Evolutionary conservation across 2,797 vertebrate genomes (phyloP), one percentile per base, ranked within the genome.

Genomic region (Liparis tanakae): DNA sequence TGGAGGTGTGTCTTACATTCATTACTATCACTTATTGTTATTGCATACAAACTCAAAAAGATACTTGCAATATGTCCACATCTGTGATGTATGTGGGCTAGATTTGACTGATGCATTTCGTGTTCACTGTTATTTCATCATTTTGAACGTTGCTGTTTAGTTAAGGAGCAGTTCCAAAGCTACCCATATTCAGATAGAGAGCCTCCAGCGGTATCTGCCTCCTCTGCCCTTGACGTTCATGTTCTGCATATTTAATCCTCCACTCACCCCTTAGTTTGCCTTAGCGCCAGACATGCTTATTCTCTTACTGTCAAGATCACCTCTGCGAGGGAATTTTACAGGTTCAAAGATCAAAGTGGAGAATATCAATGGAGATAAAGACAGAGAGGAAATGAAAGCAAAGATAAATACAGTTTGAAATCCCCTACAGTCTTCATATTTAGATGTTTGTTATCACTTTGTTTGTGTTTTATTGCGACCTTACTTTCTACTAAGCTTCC

Each of bases 161-260:
- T 87, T 87, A 83, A 78, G 64, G 62, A 86, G 76, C 74, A 22
- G 69, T 70, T 89, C 79, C 77, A 84, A 67, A 81, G 73, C 84
- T 68, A 53, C 67, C 64, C 84, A 64, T 78, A 82, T 84, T 83
- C 75, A 84, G 78, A 85, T 78, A 59, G 65, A 74, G 66, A 80
- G 90, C 89, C 90, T 91, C 75, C 71, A 88, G 91, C 89, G 87
- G 78, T 78, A 89, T 92, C 82, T 91, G 85, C 87, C 90, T 91
- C 76, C 67, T 86, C 87, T 91, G 87, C 89, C 89, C 90, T 92
- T 93, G 88, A 91, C 84, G 44, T 89, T 87, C 86, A 92, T 90
- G 88, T 89, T 88, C 84, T 91, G 89, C 87, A 90, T 91, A 87
- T 85, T 82, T 87, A 91, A 91, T 91, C 75, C 83, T 83, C 70